These are phyloP conservation scores for Caenorhabditis briggsae DNA, from an alignment of 1,140 invertebrate genomes.

Conservation along the genomic window DNA sequence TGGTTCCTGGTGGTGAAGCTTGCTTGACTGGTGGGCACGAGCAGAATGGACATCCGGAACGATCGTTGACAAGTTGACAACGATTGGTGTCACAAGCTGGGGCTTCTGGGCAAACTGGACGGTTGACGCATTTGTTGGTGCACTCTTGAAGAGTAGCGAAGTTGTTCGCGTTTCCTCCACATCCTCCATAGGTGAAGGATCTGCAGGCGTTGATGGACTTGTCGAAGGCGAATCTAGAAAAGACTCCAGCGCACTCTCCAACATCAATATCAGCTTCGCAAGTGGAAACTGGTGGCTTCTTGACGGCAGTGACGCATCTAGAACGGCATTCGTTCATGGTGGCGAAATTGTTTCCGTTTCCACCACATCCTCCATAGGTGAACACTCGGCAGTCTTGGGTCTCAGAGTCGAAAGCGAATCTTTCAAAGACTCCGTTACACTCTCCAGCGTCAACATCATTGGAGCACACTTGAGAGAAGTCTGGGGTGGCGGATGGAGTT, in stretches of 20 bases:
- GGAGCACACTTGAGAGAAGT: conserved; percentile 68
- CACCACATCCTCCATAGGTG: conserved; percentile 74
- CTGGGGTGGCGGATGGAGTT: conserved; percentile 52
- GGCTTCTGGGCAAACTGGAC: conserved; percentile 65
- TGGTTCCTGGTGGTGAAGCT: conserved; percentile 19
- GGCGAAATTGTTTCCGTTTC: conserved; percentile 75
- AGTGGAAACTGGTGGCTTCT: conserved; percentile 60
- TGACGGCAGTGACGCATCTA: conserved; percentile 57
- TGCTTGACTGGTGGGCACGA: conserved; percentile 72
- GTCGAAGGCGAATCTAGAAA: conserved; percentile 68
- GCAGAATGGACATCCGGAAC: conserved; percentile 75
- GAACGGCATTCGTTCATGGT: conserved; percentile 70
- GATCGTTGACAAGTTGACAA: conserved; percentile 76
- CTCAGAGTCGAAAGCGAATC: conserved; percentile 72
- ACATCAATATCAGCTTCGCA: conserved; percentile 66
- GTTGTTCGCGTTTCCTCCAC: conserved; percentile 68
- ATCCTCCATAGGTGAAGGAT: conserved; percentile 70
- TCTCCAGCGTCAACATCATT: conserved; percentile 73
- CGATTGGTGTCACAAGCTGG: conserved; percentile 69
- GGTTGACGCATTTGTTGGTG: conserved; percentile 63
- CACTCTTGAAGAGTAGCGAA: conserved; percentile 67
- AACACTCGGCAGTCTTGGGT: conserved; percentile 71
- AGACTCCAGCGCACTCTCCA: conserved; percentile 68
- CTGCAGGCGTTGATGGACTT: conserved; percentile 63
- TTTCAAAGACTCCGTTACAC: conserved; percentile 72